Evolutionary conservation across 1,140 invertebrate genomes (phyloP).

Genomic region (Caenorhabditis tropicalis): DNA sequence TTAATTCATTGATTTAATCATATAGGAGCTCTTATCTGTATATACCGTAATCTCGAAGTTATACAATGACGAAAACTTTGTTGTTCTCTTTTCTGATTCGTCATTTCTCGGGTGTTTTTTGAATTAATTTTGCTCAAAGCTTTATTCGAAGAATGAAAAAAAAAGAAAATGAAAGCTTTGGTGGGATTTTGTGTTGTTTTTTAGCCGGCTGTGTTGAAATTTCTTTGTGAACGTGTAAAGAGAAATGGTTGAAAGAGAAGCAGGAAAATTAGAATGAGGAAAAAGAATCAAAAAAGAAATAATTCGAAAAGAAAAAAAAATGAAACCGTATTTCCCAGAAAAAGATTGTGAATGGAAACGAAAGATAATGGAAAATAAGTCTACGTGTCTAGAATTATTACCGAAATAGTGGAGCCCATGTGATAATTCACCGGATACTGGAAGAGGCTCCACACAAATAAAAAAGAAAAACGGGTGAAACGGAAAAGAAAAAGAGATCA

Average conservation of each 20-base stretch:
- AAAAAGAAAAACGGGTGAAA: background rate
- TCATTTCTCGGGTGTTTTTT: background rate
- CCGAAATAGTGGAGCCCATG: background rate
- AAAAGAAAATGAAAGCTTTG: slow-evolving; percentile 14
- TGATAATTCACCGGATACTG: too few relatives aligned
- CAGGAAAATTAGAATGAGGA: background rate
- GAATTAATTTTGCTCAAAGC: background rate
- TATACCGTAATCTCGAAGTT: too few relatives aligned
- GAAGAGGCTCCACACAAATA: too few relatives aligned
- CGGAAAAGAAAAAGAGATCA: slow-evolving; percentile 35
- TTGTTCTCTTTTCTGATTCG: background rate
- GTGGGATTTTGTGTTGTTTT: background rate
- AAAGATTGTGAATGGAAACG: background rate
- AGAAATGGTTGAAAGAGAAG: background rate
- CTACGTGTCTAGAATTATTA: background rate
- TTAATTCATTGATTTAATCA: background rate
- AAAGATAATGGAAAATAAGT: too few relatives aligned
- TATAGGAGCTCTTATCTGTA: too few relatives aligned
- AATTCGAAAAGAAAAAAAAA: too few relatives aligned
- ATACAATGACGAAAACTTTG: background rate
- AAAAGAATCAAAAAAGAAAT: too few relatives aligned
- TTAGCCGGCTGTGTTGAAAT: background rate
- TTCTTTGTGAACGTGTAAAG: background rate
- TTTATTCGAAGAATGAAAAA: background rate
- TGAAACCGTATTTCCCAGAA: background rate